Evolutionary conservation across 2,888 invertebrate genomes (phyloP).

Genomic region (Autographa pulchrina): DNA sequence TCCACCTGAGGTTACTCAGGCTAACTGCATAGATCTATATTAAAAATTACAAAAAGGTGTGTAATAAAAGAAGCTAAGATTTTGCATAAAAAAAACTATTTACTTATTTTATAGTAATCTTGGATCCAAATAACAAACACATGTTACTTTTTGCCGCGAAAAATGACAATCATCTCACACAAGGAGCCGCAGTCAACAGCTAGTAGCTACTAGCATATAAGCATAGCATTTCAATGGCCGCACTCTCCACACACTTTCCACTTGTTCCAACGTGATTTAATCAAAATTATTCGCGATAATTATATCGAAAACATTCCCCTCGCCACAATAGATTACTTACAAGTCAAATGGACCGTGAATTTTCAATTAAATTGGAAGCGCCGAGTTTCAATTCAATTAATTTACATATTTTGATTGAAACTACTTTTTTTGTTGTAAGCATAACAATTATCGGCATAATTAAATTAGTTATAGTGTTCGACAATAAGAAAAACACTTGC

Average conservation of each 20-base stretch:
- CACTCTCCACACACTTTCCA: neutral
- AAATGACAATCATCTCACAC: too few relatives aligned
- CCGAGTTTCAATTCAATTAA: conserved; percentile 16
- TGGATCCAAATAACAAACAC: too few relatives aligned
- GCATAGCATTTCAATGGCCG: neutral
- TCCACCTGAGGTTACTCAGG: neutral
- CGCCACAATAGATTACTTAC: conserved; percentile 12
- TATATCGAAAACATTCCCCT: conserved; percentile 11
- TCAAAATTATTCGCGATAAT: conserved; percentile 13
- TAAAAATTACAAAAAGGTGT: neutral
- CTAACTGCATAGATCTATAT: neutral
- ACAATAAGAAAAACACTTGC: too few relatives aligned
- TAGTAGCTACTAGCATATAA: neutral
- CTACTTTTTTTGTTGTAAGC: neutral
- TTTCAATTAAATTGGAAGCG: conserved; percentile 24
- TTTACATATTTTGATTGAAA: conserved; percentile 31
- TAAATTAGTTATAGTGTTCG: neutral
- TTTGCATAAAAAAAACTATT: too few relatives aligned
- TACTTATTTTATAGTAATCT: too few relatives aligned
- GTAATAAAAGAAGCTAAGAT: too few relatives aligned
- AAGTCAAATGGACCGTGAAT: conserved; percentile 28
- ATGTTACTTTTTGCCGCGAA: too few relatives aligned
- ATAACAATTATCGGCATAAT: too few relatives aligned
- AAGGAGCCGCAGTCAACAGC: too few relatives aligned
- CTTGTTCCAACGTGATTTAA: conserved; percentile 12